Base-by-base conservation (phyloP, 2,888 invertebrate species). In the Metellina segmentata region DNA sequence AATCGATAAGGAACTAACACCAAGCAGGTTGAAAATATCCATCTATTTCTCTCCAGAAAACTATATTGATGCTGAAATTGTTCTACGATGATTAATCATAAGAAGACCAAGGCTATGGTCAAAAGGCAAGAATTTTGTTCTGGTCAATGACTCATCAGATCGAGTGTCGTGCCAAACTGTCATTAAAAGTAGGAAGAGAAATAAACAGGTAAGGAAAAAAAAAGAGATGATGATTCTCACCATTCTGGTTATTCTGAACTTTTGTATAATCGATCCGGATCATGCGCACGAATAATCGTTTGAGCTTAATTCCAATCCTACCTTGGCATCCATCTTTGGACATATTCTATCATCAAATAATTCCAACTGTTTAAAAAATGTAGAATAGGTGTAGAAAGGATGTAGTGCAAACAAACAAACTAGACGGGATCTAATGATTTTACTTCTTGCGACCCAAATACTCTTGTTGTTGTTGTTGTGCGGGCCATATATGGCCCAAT, bases 131-230 rank as follows among this genome's bases (percentile, higher is more conserved):
- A 77, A 85, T 77, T 75, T 77, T 72, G 19, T 20, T 34, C 11
- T 72, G 89, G 89, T 83, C 89, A 90, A 75, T 91, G 91, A 87
- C 91, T 91, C 91, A 87, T 91, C 86, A 81, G 53, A 52, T 7
- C 71, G 52, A 19, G 51, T 91, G 82, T 86, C 91, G 91, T 91
- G 91, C 87, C 91, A 91, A 87, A 72, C n/a, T 34, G 75, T 91
- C 91, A 91, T 91, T 91, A 91, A 70, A 82, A 52, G 78, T 19
- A 53, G 34, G 85, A 81, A 52, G 9, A 16, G 61, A 90, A 90
- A 90, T 86, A 86, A 90, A 90, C 85, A 90, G 81, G 72, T 78
- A 81, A 85, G 83, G 70, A 53, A 78, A 77, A 83, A 71, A 78
- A 48, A 69, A 89, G 75, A 61, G 51, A 82, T 53, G 81, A 77